Percentiles rank a stretch among this genome's conserved stretches.
These are phyloP conservation scores for Bombus breviceps DNA, from an alignment of 1,140 invertebrate genomes.

Conservation along the genomic window DNA sequence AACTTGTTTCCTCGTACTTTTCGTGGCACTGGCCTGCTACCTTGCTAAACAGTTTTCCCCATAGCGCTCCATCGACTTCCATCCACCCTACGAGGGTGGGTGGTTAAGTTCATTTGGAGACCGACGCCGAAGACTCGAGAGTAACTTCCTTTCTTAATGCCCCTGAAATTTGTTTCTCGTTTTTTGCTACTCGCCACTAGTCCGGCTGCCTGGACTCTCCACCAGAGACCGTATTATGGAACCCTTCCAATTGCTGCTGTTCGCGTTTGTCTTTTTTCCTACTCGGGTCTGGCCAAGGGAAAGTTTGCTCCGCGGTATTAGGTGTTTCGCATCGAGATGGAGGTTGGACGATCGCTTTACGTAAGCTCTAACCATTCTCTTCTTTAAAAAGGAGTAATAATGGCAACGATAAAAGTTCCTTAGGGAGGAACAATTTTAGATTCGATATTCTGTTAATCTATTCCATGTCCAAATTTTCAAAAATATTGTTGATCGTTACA, in stretches of 20 bases:
- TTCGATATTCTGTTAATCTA: no score
- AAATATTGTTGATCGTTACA: no score
- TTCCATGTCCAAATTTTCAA: no score
- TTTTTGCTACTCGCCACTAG: neutral
- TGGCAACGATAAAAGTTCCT: no score
- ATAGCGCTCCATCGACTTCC: neutral
- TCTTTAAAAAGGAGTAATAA: neutral
- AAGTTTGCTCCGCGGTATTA: neutral
- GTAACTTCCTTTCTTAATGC: conserved; percentile 20
- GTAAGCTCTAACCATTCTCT: neutral
- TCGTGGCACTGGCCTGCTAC: neutral
- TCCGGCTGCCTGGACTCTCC: neutral
- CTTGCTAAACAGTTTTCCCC: conserved; percentile 42
- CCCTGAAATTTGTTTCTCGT: conserved; percentile 10
- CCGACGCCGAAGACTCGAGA: neutral
- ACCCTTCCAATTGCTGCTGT: neutral
- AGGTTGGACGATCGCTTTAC: neutral
- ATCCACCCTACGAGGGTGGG: neutral
- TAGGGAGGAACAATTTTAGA: no score
- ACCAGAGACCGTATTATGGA: neutral
- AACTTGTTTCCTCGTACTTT: conserved; percentile 38
- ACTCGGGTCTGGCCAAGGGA: neutral
- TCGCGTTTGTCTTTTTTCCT: neutral
- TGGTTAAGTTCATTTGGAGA: conserved; percentile 15
- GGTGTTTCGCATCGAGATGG: neutral